These are phyloP conservation scores for Aselliscus stoliczkanus DNA, from an alignment of 2,797 vertebrate species.

Conservation along the genomic window DNA sequence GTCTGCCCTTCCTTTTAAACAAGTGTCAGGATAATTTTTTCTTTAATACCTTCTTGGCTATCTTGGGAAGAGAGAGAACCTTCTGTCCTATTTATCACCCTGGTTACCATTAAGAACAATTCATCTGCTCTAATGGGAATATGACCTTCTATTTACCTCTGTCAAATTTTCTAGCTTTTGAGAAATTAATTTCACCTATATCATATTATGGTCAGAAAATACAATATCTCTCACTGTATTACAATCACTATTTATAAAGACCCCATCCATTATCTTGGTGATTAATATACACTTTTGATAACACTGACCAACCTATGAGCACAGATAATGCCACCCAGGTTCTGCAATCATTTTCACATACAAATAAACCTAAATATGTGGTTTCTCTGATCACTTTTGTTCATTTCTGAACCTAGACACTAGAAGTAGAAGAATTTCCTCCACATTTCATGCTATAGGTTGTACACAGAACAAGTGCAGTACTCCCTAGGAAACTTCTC, in stretches of 20 bases:
- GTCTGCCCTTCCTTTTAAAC: not conserved
- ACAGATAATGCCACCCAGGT: not conserved
- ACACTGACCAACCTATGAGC: not conserved
- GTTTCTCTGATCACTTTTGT: not conserved
- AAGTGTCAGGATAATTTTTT: not conserved
- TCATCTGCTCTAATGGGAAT: constrained; percentile 38
- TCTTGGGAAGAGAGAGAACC: not conserved
- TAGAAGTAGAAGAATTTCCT: not conserved
- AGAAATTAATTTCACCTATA: constrained; percentile 52
- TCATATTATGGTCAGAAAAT: constrained; percentile 42
- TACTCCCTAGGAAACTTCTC: not conserved
- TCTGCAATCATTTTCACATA: not conserved
- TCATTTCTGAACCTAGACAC: not conserved
- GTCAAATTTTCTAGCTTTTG: constrained; percentile 50
- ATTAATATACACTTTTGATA: not conserved
- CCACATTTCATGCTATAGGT: not conserved
- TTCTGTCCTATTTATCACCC: constrained; percentile 31
- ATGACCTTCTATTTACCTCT: constrained; percentile 50
- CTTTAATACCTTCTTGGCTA: not conserved
- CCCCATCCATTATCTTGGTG: not conserved
- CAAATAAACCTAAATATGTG: not conserved
- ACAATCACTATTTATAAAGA: not conserved
- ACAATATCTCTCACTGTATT: constrained; percentile 16
- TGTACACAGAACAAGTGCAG: not conserved
- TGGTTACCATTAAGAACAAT: constrained; percentile 39